phyloP scores from a whole-genome alignment of 2,888 invertebrate genomes.

The Zaprionus lineosus region DNA sequence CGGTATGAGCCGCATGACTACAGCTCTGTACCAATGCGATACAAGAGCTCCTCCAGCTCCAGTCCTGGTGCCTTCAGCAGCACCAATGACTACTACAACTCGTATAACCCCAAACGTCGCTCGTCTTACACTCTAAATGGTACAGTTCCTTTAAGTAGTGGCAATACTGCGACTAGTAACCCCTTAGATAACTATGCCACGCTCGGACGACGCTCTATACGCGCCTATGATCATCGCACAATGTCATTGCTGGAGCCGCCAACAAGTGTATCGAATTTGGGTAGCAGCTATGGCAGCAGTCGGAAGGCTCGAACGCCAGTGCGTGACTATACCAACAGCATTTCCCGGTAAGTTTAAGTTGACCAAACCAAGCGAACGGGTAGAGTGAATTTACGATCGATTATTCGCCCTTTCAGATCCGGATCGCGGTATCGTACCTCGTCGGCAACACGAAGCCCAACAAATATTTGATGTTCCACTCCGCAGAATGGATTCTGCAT shows the following conservation, averaged over 20 bases:
- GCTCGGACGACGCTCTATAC: conserved; percentile 79
- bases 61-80: conserved; percentile 61
- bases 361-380: no score
- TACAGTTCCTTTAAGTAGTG: conserved; percentile 51
- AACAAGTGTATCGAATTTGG: conserved; percentile 31
- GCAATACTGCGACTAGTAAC: conserved; percentile 50
- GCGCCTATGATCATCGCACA: conserved; percentile 81
- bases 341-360: conserved; percentile 79
- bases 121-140: conserved; percentile 80
- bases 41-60: conserved; percentile 71
- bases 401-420: conserved; percentile 60
- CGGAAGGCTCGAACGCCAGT: conserved; percentile 77
- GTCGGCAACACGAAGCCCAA: conserved; percentile 82
- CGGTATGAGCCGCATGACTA: conserved; percentile 77
- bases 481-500: conserved; percentile 82
- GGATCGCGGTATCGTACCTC: conserved; percentile 81
- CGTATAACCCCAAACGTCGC: conserved; percentile 82
- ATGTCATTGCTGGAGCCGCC: conserved; percentile 81
- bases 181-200: conserved; percentile 82
- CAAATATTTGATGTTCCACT: conserved; percentile 83
- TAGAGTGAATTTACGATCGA: background rate
- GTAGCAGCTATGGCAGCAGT: conserved; percentile 65
- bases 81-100: conserved; percentile 77
- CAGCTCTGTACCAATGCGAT: conserved; percentile 68
- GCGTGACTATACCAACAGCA: conserved; percentile 74